Percentiles rank a stretch among this genome's conserved stretches.
Conservation (phyloP, 1,140 invertebrate genomes). For the Leptestheria dahalacensis region DNA sequence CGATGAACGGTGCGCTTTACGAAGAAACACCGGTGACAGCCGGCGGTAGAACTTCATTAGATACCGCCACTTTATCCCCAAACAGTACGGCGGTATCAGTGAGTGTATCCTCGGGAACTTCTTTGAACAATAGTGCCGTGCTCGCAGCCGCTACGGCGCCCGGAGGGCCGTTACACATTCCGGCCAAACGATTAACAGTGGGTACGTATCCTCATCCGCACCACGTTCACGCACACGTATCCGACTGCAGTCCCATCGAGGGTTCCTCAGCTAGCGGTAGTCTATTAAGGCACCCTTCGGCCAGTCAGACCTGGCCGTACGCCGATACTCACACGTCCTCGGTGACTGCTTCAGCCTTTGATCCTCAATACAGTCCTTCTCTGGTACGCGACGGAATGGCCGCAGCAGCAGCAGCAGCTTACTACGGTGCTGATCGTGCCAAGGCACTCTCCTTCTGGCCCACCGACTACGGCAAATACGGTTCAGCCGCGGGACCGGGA, state of each 20-base stretch:
- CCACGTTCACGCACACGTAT: constrained; percentile 24
- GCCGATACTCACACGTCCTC: constrained; percentile 38
- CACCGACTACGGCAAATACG: constrained; percentile 28
- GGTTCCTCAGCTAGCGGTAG: not conserved
- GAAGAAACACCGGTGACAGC: constrained; percentile 18
- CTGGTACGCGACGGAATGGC: constrained; percentile 49
- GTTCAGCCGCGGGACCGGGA: constrained; percentile 34
- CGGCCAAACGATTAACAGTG: constrained; percentile 48
- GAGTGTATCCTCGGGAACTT: constrained; percentile 13
- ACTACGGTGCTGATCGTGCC: constrained; percentile 32
- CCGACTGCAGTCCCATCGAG: constrained; percentile 41
- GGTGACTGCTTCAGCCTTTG: constrained; percentile 32
- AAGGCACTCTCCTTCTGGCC: constrained; percentile 52
- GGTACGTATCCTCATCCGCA: constrained; percentile 8
- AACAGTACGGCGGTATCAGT: constrained; percentile 16
- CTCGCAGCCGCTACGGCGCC: constrained; percentile 18
- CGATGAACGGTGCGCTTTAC: constrained; percentile 24
- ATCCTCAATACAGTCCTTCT: constrained; percentile 31
- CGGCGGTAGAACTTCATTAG: constrained; percentile 9
- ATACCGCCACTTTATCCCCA: not conserved
- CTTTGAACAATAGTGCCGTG: not conserved
- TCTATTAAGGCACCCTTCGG: constrained; percentile 43
- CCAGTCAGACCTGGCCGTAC: constrained; percentile 48
- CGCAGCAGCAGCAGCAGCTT: constrained; percentile 41
- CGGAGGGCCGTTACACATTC: constrained; percentile 56